Evolutionary conservation across 2,797 vertebrate species (phyloP).

Genomic region (Chelonia mydas): DNA sequence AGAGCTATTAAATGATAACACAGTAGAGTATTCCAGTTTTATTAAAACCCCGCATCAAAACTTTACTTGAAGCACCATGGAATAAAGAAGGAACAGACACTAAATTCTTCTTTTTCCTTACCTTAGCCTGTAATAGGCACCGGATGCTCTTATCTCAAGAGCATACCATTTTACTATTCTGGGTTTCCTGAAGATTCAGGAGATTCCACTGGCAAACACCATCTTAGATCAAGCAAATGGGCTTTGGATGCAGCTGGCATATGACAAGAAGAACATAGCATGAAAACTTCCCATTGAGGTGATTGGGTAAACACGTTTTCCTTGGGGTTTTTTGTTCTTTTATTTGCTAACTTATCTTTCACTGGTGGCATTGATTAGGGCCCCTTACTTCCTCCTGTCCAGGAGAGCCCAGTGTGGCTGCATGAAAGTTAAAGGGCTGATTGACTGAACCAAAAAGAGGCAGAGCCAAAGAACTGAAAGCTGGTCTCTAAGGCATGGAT

Average conservation of each 20-base stretch:
- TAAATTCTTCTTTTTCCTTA: neutral
- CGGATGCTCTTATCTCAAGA: neutral
- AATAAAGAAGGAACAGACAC: neutral
- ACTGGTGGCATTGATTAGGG: neutral
- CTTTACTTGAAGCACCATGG: neutral
- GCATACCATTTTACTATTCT: neutral
- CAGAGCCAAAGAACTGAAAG: neutral
- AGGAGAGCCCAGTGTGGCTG: neutral
- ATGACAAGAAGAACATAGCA: accelerated
- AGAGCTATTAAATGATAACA: neutral
- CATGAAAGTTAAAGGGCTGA: accelerated
- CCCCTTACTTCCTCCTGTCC: neutral
- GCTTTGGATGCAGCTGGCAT: neutral
- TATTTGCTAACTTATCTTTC: neutral
- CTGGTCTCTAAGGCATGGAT: neutral
- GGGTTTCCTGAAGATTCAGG: neutral
- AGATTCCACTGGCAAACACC: neutral
- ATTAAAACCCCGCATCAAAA: neutral
- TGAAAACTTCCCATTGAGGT: neutral
- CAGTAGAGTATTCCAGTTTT: neutral
- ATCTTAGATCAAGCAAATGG: neutral
- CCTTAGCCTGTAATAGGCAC: neutral
- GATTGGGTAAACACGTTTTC: neutral
- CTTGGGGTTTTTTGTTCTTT: neutral
- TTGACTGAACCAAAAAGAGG: neutral